Evolutionary conservation across 1,140 invertebrate genomes (phyloP), one percentile per base, ranked within the genome.

Genomic region (Oryzaephilus surinamensis): DNA sequence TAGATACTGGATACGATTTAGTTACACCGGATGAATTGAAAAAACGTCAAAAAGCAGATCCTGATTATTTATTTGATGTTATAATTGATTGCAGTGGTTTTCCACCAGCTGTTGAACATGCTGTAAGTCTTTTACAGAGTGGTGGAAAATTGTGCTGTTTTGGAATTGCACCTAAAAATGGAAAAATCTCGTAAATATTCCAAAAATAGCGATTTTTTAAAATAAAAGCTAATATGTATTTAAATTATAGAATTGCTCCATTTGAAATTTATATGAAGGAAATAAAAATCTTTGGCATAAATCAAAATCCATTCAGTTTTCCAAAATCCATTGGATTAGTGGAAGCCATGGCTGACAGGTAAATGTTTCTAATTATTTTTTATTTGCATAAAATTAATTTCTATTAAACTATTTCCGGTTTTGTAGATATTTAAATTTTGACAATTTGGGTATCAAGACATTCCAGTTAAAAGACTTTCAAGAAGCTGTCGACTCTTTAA

Each of bases 41-140:
- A 15, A 46, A 57, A 8, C 63, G 64, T 6, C 61, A 65, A 21
- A 45, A 59, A 10, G 50, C 32, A 2, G 48, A 55, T 40, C 31
- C 44, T 0, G 30, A 51, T 12, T 61, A 55, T 38, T 28, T 58
- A 0, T 78, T 73, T 46, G 74, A 81, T 49, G 55, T 81, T 3
- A 70, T 73, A 6, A 62, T 81, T 2, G 79, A 82, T 46, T 81
- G 78, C 42, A 81, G 77, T 54, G 79, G 79, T 16, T 68, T 59
- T 32, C 67, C 62, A 6, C 61, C 69, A 18, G 73, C 72, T 1
- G 70, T 75, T 24, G 70, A 75, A 50, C 54, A 63, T 7, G 66
- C 63, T 1, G 38, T 76, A 6, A 45, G 58, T 10, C 43, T 68
- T 3, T 42, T 77, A 12, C 52, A 60, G 10, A 48, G 43, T 1